Evolutionary conservation across 2,888 invertebrate genomes (phyloP).

Genomic region (Sarcophaga subvicina): DNA sequence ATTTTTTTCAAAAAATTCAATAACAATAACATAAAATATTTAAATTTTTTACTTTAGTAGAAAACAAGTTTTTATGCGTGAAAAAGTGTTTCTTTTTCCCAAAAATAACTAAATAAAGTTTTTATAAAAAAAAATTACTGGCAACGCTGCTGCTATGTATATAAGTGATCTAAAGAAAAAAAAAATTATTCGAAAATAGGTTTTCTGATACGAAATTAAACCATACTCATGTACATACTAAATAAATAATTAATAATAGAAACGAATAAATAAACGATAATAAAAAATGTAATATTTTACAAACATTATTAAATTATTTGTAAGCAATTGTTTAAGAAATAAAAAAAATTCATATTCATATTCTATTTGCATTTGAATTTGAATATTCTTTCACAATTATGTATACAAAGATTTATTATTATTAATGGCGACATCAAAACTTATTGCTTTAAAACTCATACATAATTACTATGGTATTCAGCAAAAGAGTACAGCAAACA

Average conservation of each 20-base stretch:
- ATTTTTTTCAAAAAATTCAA: too few species aligned
- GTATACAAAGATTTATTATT: background rate
- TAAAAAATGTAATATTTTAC: background rate
- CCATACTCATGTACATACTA: background rate
- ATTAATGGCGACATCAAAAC: background rate
- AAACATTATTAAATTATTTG: background rate
- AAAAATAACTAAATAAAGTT: too few species aligned
- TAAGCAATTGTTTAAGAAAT: too few species aligned
- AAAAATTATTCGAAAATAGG: slow-evolving; percentile 1
- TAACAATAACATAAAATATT: too few species aligned
- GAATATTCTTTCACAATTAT: background rate
- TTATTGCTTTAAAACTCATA: slow-evolving; percentile 34
- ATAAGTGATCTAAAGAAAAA: background rate
- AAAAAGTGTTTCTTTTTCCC: too few species aligned
- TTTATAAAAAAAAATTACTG: too few species aligned
- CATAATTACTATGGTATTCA: slow-evolving; percentile 17
- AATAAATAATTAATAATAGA: background rate
- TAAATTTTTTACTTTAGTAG: too few species aligned
- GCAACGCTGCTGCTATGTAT: too few species aligned
- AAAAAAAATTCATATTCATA: too few species aligned
- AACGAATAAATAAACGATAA: background rate
- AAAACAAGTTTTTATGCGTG: too few species aligned
- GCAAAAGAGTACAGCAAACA: background rate
- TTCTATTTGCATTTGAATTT: too few species aligned
- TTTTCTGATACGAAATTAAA: background rate